Conservation (phyloP, 2,113 vertebrate species). For the Puma concolor region DNA sequence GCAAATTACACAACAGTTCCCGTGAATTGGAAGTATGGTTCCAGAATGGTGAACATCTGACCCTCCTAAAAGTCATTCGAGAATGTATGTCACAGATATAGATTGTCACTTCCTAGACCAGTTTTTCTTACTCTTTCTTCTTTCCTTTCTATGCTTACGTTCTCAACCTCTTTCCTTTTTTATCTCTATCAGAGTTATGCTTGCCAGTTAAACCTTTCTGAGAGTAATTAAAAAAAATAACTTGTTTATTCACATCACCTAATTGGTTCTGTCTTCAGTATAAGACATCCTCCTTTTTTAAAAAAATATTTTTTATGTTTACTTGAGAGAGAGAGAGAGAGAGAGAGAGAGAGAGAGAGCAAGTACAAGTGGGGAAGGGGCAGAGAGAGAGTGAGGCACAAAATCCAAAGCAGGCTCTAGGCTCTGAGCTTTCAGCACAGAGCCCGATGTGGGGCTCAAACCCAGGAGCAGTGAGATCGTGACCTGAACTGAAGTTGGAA, state of each 20-base stretch:
- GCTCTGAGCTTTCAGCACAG: too few species aligned
- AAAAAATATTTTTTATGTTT: too few species aligned
- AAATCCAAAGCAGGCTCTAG: too few species aligned
- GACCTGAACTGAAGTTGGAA: too few species aligned
- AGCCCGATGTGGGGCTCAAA: too few species aligned
- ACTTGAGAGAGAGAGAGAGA: too few species aligned
- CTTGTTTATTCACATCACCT: background rate
- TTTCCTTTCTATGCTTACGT: background rate
- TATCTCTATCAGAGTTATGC: background rate
- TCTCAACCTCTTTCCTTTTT: background rate
- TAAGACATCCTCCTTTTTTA: background rate
- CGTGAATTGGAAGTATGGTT: background rate
- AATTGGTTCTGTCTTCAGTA: background rate
- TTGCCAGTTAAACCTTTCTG: background rate
- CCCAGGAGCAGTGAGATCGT: too few species aligned
- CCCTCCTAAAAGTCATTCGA: background rate
- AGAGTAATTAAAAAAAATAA: background rate
- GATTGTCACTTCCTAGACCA: background rate
- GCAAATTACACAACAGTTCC: background rate
- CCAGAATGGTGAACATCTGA: background rate
- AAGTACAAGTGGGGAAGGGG: too few species aligned
- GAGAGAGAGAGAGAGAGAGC: too few species aligned
- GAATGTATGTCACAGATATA: background rate
- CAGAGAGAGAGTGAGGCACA: too few species aligned
- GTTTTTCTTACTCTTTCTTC: background rate